These are phyloP conservation scores for Meganola albula DNA, from an alignment of 2,888 invertebrate genomes.

Conservation along the genomic window DNA sequence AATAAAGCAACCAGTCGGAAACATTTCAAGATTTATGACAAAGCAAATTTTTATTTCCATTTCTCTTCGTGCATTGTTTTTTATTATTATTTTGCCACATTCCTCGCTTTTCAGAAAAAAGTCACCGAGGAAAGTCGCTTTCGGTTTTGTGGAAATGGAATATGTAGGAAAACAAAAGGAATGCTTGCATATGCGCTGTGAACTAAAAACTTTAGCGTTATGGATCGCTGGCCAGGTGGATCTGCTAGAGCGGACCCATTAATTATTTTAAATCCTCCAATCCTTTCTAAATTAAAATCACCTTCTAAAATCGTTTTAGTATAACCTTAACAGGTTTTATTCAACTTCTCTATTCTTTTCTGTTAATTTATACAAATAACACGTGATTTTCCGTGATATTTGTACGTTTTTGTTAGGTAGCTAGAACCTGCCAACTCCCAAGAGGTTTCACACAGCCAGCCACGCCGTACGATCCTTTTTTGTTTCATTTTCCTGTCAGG, in stretches of 20 bases:
- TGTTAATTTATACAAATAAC: constrained; percentile 14
- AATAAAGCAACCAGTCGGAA: constrained; percentile 66
- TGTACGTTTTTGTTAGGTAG: constrained; percentile 28
- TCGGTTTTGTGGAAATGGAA: constrained; percentile 69
- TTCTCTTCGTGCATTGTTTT: constrained; percentile 67
- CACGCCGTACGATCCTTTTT: constrained; percentile 55
- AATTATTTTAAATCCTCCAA: no score
- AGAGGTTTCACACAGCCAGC: constrained; percentile 38
- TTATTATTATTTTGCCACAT: constrained; percentile 65
- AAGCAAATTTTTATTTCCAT: constrained; percentile 74
- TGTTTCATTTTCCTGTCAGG: constrained; percentile 59
- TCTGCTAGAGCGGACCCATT: constrained; percentile 12
- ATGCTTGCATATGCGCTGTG: constrained; percentile 59
- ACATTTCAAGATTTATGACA: constrained; percentile 73
- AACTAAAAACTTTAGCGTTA: constrained; percentile 47
- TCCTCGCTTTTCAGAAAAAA: constrained; percentile 67
- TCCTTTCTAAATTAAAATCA: no score
- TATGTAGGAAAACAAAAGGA: constrained; percentile 61
- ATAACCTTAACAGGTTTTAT: no score
- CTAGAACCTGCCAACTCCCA: constrained; percentile 35
- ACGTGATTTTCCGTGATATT: constrained; percentile 24
- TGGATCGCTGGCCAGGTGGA: constrained; percentile 33
- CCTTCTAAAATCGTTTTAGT: no score
- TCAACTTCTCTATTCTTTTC: no score
- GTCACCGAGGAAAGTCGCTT: constrained; percentile 67